Percentiles rank a stretch among this genome's conserved stretches.
Conservation (phyloP, 2,797 vertebrate genomes). For the Lithobates pipiens region DNA sequence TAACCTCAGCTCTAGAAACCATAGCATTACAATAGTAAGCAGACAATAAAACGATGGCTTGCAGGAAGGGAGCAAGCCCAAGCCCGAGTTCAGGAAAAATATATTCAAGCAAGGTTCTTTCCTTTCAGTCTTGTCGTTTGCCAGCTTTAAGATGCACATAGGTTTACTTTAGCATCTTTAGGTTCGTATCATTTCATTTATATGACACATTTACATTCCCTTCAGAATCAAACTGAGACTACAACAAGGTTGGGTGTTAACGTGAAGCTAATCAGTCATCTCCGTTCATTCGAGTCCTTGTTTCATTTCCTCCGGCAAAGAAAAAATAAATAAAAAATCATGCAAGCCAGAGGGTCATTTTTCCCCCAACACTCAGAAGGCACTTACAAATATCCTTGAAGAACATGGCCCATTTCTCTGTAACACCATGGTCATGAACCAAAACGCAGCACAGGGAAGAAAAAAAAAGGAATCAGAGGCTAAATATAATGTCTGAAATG, state of each 20-base stretch:
- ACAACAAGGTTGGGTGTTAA: background rate
- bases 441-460: constrained; percentile 13
- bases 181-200: too few species aligned
- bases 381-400: constrained; percentile 61
- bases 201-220: too few species aligned
- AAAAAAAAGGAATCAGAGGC: constrained; percentile 55
- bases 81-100: too few species aligned
- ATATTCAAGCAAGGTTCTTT: too few species aligned
- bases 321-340: constrained; percentile 44
- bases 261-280: constrained; percentile 26
- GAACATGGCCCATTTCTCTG: constrained; percentile 56
- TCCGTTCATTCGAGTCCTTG: constrained; percentile 26
- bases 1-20: too few species aligned
- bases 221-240: background rate
- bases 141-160: too few species aligned
- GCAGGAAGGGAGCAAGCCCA: too few species aligned
- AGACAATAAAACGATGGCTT: too few species aligned
- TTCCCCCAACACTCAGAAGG: constrained; percentile 48
- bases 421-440: constrained; percentile 58
- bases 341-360: constrained; percentile 32
- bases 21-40: too few species aligned
- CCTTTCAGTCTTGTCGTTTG: too few species aligned
- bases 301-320: constrained; percentile 32
- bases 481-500: constrained; percentile 62
- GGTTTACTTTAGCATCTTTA: too few species aligned